A percentile compares a stretch with the other conserved stretches of the same genome.
These are phyloP conservation scores for Cygnus atratus DNA, from an alignment of 2,113 vertebrate species.

Conservation along the genomic window DNA sequence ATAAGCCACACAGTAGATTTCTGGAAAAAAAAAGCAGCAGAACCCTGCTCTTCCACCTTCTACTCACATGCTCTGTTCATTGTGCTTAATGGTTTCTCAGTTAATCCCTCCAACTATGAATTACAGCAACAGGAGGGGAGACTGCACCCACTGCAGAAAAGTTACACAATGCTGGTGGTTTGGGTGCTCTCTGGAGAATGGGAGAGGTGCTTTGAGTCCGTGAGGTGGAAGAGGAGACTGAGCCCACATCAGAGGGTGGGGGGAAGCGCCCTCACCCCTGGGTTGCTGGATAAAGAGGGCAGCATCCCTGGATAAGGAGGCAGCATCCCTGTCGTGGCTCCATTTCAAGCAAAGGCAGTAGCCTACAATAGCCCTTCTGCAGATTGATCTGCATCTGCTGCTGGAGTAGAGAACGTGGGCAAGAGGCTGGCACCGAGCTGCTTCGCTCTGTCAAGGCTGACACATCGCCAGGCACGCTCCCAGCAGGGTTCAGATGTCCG, in stretches of 20 bases:
- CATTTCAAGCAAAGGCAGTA: not conserved
- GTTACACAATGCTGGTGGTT: not conserved
- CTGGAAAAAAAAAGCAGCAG: not conserved
- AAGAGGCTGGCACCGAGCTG: not conserved
- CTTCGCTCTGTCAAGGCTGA: not conserved
- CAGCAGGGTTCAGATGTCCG: not conserved
- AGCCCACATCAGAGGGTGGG: accelerated
- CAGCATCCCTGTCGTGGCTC: not conserved
- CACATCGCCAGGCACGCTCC: not conserved
- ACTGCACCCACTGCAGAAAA: not conserved
- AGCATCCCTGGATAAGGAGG: not conserved
- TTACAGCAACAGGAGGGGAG: not conserved
- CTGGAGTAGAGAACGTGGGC: not conserved
- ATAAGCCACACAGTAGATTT: not conserved
- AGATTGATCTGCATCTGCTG: not conserved
- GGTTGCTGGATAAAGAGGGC: not conserved
- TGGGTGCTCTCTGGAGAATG: not conserved
- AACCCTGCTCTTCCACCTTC: not conserved
- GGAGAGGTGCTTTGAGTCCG: not conserved
- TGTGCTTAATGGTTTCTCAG: accelerated
- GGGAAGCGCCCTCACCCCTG: not conserved
- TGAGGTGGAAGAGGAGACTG: not conserved
- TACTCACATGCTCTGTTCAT: not conserved
- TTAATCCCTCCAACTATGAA: not conserved
- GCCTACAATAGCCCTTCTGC: not conserved